Evolutionary conservation across 2,113 vertebrate genomes (phyloP).

Genomic region (Rhombomys opimus): DNA sequence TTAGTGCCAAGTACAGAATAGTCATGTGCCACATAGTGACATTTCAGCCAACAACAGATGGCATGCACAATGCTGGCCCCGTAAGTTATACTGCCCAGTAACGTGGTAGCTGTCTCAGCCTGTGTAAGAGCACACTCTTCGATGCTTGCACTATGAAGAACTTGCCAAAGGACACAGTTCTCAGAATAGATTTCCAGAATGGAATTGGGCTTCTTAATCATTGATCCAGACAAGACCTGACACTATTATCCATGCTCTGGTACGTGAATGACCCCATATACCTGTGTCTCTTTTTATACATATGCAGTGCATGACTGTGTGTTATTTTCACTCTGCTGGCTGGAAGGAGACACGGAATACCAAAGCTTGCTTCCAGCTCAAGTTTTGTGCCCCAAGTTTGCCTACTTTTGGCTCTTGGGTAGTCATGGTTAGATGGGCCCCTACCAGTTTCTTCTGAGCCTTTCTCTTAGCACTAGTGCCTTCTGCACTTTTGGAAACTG

Average conservation of each 20-base stretch:
- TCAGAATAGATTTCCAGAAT: background rate
- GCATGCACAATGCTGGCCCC: background rate
- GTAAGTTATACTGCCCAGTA: background rate
- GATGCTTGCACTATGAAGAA: background rate
- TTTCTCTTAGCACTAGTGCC: background rate
- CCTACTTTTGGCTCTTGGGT: conserved; percentile 41
- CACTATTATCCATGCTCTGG: background rate
- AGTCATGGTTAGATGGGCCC: background rate
- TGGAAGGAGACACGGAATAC: background rate
- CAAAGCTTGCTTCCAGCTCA: background rate
- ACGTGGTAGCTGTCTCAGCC: background rate
- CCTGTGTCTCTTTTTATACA: background rate
- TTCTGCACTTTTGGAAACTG: background rate
- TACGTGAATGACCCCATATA: background rate
- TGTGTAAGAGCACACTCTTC: background rate
- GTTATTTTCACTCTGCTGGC: background rate
- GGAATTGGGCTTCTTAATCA: background rate
- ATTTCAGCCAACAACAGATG: background rate
- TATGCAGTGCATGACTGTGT: background rate
- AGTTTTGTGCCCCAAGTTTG: background rate
- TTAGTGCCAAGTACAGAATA: conserved; percentile 7
- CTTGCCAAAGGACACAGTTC: background rate
- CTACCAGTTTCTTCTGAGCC: background rate
- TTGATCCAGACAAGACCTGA: background rate
- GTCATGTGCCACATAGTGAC: background rate